Evolutionary conservation across 2,888 invertebrate genomes (phyloP).

Genomic region (Meandrusa payeni): DNA sequence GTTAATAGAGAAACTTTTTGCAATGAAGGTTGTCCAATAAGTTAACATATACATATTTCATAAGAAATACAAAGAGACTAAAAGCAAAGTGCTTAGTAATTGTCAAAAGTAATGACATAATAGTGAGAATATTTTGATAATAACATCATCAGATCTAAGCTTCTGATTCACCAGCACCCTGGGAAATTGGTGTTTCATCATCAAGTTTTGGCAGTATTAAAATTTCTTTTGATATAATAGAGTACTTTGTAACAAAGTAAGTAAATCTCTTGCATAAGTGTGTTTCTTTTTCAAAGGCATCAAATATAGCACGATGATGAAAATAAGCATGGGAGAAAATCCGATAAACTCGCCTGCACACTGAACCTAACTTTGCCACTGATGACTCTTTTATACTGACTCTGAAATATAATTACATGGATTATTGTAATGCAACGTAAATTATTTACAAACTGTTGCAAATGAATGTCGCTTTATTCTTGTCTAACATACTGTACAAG

Average conservation of each 20-base stretch:
- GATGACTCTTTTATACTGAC: constrained; percentile 99
- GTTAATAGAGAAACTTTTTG: too few species aligned
- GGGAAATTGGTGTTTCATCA: constrained; percentile 83
- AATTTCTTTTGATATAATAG: constrained; percentile 98
- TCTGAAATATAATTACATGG: constrained; percentile 84
- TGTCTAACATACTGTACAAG: too few species aligned
- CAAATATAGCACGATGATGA: constrained; percentile 97
- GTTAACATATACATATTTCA: too few species aligned
- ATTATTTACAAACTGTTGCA: too few species aligned
- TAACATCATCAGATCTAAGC: constrained; percentile 48
- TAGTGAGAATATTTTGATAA: not conserved
- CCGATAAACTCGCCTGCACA: constrained; percentile 98
- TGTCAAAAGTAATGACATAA: too few species aligned
- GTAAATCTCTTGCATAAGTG: constrained; percentile 97
- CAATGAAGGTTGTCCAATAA: too few species aligned
- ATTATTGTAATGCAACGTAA: too few species aligned
- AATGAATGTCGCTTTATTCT: too few species aligned
- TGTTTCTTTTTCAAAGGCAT: constrained; percentile 98
- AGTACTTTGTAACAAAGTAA: constrained; percentile 98
- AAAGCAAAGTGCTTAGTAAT: too few species aligned
- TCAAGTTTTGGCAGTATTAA: constrained; percentile 98
- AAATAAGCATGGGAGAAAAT: constrained; percentile 99
- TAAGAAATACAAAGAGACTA: too few species aligned
- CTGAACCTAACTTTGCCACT: constrained; percentile 98
- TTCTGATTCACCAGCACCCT: constrained; percentile 76